Base-by-base conservation (phyloP, 2,797 vertebrate species). In the Siniperca scherzeri region DNA sequence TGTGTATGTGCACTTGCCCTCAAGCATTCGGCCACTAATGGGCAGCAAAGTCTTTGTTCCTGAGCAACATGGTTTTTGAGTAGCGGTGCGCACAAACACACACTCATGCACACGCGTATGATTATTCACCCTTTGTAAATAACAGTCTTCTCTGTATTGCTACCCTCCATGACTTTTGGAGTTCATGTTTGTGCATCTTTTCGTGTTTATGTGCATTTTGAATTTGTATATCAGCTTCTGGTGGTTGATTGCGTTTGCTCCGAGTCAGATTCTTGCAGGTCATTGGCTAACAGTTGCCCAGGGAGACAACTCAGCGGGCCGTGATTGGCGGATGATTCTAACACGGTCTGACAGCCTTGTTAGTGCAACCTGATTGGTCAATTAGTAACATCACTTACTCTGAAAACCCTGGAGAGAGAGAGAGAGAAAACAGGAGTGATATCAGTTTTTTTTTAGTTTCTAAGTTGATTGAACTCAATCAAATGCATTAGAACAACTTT, bases 311-410 rank as follows among this genome's bases (percentile, higher is more conserved):
- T 90, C 91, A 92, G 89, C 82, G 6, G 80, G 85, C 91, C 60
- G 36, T 80, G 87, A 94, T 94, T 94, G 93, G 93, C 66, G n/a
- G 64, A 77, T 94, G 94, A 95, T 87, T 70, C 89, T 94, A 95
- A 95, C 82, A 21, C 22, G 59, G 79, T 91, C 88, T 93, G 94
- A 95, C 94, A 93, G 92, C 86, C 90, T 92, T 92, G 91, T 95
- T 94, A 95, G 94, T 95, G 93, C 93, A 93, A 95, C 93, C 93
- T 94, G 94, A 94, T 95, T 95, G 94, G 93, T 94, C 93, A 94
- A 93, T 94, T 95, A 95, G 92, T 91, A 91, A 91, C 92, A 93
- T 93, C 90, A 89, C 91, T 94, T 88, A 80, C 85, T 77, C 87
- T 33, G 27, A 84, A 86, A 84, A 90, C 92, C 83, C 84, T 33